Evolutionary conservation across 2,113 vertebrate genomes (phyloP).

Genomic region (Caranx melampygus): DNA sequence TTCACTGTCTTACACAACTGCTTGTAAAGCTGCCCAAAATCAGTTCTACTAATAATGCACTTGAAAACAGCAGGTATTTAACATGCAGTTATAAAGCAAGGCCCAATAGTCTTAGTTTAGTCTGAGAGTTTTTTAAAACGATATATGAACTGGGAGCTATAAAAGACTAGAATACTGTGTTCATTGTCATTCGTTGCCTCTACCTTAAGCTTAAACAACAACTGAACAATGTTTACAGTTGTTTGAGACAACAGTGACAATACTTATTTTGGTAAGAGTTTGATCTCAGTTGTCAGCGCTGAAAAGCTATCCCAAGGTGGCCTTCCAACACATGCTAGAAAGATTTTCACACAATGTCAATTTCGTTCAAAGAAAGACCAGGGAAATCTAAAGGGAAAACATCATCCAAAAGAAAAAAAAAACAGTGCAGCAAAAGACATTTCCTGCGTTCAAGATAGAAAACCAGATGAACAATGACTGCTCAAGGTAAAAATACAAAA

Average conservation of each 20-base stretch:
- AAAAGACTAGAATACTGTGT: not conserved
- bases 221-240: constrained; percentile 10
- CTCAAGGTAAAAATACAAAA: constrained; percentile 12
- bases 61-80: too few relatives aligned
- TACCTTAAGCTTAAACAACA: constrained; percentile 7
- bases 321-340: constrained; percentile 9
- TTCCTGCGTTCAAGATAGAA: constrained; percentile 23
- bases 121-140: not conserved
- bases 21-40: not conserved
- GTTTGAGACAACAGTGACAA: constrained; percentile 5
- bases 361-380: constrained; percentile 27
- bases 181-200: not conserved
- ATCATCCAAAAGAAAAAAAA: not conserved
- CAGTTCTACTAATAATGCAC: not conserved
- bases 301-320: constrained; percentile 26
- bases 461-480: not conserved
- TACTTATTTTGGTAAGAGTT: not conserved
- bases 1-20: not conserved
- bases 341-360: constrained; percentile 28
- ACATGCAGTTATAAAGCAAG: too few relatives aligned
- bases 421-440: constrained; percentile 4
- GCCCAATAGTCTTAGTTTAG: too few relatives aligned
- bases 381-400: constrained; percentile 32
- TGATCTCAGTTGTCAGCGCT: not conserved
- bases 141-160: too few relatives aligned